These are phyloP conservation scores for Aromia moschata DNA, from an alignment of 2,888 invertebrate species.

Conservation along the genomic window DNA sequence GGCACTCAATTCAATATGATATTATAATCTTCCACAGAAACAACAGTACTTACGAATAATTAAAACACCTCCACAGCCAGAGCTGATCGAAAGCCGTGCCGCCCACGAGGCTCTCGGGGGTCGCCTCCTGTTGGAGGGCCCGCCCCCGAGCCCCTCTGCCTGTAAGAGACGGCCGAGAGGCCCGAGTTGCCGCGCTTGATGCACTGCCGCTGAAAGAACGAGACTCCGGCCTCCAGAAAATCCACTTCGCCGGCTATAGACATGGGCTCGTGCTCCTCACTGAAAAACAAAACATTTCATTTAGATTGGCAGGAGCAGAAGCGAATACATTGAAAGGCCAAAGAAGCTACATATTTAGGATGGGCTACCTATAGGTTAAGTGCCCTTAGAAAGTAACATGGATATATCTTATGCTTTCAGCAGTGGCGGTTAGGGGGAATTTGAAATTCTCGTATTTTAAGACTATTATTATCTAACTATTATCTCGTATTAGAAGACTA, in stretches of 20 bases:
- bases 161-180: constrained; percentile 65
- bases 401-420: too few species aligned
- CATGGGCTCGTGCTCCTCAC: constrained; percentile 54
- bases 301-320: too few species aligned
- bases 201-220: constrained; percentile 68
- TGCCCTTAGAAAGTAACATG: too few species aligned
- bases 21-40: constrained; percentile 14
- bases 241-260: constrained; percentile 62
- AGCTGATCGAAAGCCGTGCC: constrained; percentile 69
- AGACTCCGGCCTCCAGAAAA: constrained; percentile 72
- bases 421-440: too few species aligned
- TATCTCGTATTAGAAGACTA: too few species aligned
- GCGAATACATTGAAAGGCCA: too few species aligned
- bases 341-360: too few species aligned
- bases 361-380: too few species aligned
- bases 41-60: constrained; percentile 63
- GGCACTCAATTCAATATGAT: constrained; percentile 20
- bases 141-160: constrained; percentile 66
- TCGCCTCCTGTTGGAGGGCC: constrained; percentile 57
- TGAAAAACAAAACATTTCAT: constrained; percentile 39
- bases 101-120: constrained; percentile 69
- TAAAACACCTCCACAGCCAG: constrained; percentile 76
- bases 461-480: too few species aligned
- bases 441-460: too few species aligned
- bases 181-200: constrained; percentile 66